These are phyloP conservation scores for Vanacampus margaritifer DNA, from an alignment of 2,113 vertebrate genomes.

Conservation along the genomic window DNA sequence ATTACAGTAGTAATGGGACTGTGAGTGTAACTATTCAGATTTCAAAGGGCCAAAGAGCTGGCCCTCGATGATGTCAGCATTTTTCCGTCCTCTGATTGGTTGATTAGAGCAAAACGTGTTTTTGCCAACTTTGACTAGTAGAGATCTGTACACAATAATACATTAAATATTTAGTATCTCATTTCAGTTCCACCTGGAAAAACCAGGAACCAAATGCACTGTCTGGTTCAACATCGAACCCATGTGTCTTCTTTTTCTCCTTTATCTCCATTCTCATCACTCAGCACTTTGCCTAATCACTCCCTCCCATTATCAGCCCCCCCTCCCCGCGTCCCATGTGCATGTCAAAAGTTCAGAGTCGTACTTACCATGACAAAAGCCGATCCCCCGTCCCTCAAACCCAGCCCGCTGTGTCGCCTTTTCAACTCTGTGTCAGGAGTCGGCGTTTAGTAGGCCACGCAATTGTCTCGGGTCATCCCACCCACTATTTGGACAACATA, in stretches of 20 bases:
- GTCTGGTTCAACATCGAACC: neutral
- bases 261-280: conserved; percentile 12
- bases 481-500: conserved; percentile 25
- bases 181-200: no score
- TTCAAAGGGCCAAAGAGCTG: no score
- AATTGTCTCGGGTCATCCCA: conserved; percentile 39
- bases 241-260: conserved; percentile 15
- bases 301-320: conserved; percentile 15
- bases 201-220: conserved; percentile 11
- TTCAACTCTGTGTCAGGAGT: conserved; percentile 30
- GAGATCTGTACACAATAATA: no score
- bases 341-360: conserved; percentile 51
- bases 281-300: conserved; percentile 19
- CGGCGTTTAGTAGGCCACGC: conserved; percentile 27
- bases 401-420: conserved; percentile 21
- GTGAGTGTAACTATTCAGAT: no score
- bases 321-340: conserved; percentile 17
- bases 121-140: no score
- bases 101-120: no score
- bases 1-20: no score
- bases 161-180: no score
- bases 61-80: no score
- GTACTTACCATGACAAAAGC: conserved; percentile 62
- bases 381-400: conserved; percentile 14
- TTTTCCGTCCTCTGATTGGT: no score